Conservation (phyloP, 2,888 invertebrate species). For the Amphipoea lucens region DNA sequence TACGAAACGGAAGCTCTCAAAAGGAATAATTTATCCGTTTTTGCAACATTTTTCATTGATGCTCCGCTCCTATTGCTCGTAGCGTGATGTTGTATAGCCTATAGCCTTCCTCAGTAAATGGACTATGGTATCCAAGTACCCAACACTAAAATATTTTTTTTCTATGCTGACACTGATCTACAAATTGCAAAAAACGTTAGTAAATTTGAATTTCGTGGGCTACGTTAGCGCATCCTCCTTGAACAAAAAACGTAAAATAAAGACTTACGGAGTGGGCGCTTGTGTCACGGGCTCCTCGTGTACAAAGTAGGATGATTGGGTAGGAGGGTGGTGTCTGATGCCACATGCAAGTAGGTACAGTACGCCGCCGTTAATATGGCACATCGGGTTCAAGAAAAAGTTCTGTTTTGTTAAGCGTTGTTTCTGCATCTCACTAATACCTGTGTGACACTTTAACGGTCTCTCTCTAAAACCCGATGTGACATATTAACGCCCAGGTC, state of each 20-base stretch:
- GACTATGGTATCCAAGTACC: too few relatives aligned
- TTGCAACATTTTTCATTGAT: too few relatives aligned
- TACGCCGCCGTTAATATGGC: conserved; percentile 31
- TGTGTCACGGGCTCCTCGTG: conserved; percentile 72
- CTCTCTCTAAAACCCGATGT: conserved; percentile 25
- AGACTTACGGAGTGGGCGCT: conserved; percentile 73
- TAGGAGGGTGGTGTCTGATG: conserved; percentile 76
- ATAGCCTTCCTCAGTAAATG: too few relatives aligned
- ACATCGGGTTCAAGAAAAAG: conserved; percentile 1
- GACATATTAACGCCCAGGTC: background rate
- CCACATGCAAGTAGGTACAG: conserved; percentile 57
- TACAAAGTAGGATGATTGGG: conserved; percentile 74
- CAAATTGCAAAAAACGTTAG: background rate
- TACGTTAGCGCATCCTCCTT: background rate
- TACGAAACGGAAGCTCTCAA: too few relatives aligned
- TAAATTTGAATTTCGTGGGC: background rate
- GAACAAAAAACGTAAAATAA: conserved; percentile 36
- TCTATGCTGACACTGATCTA: background rate
- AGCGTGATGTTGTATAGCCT: too few relatives aligned
- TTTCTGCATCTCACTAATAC: background rate
- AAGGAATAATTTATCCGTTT: too few relatives aligned
- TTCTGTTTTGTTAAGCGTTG: too few relatives aligned
- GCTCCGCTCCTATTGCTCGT: too few relatives aligned
- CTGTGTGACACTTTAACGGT: background rate
- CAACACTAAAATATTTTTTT: too few relatives aligned